Evolutionary conservation across 2,888 invertebrate genomes (phyloP), one percentile per base, ranked within the genome.

Genomic region (Patella pellucida): DNA sequence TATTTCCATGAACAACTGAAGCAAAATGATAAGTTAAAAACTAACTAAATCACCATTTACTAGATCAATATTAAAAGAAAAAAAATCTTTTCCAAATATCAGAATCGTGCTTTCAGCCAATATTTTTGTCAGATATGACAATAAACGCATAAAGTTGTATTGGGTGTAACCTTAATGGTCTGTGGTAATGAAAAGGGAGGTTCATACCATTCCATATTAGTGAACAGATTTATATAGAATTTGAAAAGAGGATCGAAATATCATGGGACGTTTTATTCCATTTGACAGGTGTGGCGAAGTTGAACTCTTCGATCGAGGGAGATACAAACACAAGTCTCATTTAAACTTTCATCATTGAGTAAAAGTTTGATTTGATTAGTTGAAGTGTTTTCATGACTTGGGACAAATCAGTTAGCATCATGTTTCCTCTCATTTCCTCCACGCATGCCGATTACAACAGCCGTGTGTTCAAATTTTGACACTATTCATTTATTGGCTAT

Each of bases 291-390:
- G 69, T 69, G 54, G 54, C n/a, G 14, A 41, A 52, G 15, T 16
- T 31, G 12, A 69, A 54, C 54, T 31, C 69, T 23, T 23, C 74
- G 54, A 69, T 74, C 69, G 50, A 69, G 56, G 67, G 54, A 51
- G 69, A n/a, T 41, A 69, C 74, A 74, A 74, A 74, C 69, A 74
- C 68, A 27, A 52, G 31, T 56, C 69, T 52, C n/a, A 52, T 41
- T 31, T 52, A 14, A 54, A 68, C 51, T 71, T 27, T 27, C 76
- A 51, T 31, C 62, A 62, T 62, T 3, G 62, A 72, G 72, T 76
- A 76, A 76, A 76, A 69, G 76, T 76, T 69, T 69, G 72, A 69
- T 69, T 69, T 68, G 76, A 69, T 76, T 56, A 68, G 72, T 41
- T 69, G 27, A 31, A 54, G 69, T 16, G 50, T 23, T 68, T 68